Evolutionary conservation across 2,888 invertebrate species (phyloP), one percentile per base, ranked within the genome.

Genomic region (Archips xylosteana): DNA sequence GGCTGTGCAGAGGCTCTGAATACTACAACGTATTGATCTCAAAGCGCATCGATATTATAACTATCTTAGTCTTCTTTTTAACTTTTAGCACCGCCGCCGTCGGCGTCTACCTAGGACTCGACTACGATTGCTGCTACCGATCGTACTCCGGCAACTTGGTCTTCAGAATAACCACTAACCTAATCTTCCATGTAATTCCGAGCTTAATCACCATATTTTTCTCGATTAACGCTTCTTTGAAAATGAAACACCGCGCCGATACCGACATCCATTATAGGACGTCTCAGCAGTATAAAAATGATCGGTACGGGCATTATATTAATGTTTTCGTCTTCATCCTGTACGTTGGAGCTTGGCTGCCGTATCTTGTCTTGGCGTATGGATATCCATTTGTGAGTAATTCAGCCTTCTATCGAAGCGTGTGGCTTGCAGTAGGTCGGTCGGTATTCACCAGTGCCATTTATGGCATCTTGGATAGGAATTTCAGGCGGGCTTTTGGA

Each of bases 401-500:
- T 71, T 85, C 92, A 1, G 87, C 95, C 13, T 96, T 95, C 84
- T 97, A 97, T 85, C 95, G 96, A 77, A 89, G 96, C 61, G 96
- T 96, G 13, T 97, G 96, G 96, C 83, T 97, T 71, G 97, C 96
- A 0, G 88, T 97, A 13, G 94, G 95, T 78, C 97, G 97, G 78
- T 96, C 97, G 0, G 95, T 96, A 77, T 86, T 97, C 76, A 96
- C 96, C 76, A 96, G 96, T 78, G 92, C 96, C 34, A 83, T 97
- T 0, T 92, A 90, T 83, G 95, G 96, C 81, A 87, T 95, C 4
- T 89, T 96, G n/a, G 96, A 97, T 82, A 91, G 94, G 9, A 96
- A 96, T 83, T 97, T 97, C 83, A 95, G 97, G 51, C 95, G 95
- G 74, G 96, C 97, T 6, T 97, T 97, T 85, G 92, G 96, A 13